These are phyloP conservation scores for Sphaeramia orbicularis DNA, from an alignment of 2,797 vertebrate genomes.

Conservation along the genomic window DNA sequence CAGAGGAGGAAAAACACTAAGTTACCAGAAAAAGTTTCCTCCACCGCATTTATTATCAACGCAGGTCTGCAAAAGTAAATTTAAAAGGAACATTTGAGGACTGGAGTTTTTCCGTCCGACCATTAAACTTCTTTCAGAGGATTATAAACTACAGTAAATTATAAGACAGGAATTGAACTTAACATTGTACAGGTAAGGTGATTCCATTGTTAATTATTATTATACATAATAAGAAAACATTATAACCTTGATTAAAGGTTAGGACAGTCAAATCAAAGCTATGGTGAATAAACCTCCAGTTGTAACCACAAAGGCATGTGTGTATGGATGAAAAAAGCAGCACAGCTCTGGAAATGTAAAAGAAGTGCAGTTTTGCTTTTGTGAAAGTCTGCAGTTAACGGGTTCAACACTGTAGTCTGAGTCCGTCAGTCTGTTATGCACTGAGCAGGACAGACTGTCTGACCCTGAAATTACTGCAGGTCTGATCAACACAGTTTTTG, in stretches of 20 bases:
- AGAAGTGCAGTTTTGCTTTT: neutral
- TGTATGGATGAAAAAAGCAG: no score
- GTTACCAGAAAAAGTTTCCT: no score
- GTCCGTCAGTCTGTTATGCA: neutral
- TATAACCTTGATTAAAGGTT: neutral
- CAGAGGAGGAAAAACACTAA: no score
- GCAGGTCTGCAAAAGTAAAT: no score
- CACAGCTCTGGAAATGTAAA: neutral
- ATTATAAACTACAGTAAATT: constrained; percentile 54
- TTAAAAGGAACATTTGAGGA: no score
- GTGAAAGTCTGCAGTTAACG: neutral
- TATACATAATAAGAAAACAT: neutral
- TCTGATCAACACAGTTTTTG: neutral
- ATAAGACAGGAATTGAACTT: constrained; percentile 61
- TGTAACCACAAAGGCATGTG: no score
- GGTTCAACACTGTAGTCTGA: constrained; percentile 50
- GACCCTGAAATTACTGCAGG: constrained; percentile 29
- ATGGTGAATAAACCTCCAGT: constrained; percentile 3
- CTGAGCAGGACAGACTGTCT: constrained; percentile 20
- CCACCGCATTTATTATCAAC: no score
- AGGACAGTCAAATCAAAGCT: neutral
- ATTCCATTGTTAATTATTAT: constrained; percentile 25
- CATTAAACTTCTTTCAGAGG: constrained; percentile 63
- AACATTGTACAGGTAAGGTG: constrained; percentile 75
- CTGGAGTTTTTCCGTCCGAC: constrained; percentile 47